Percentiles rank a stretch among this genome's conserved stretches.
Evolutionary conservation across 2,113 vertebrate species (phyloP).

Genomic region (Leucoraja erinaceus): DNA sequence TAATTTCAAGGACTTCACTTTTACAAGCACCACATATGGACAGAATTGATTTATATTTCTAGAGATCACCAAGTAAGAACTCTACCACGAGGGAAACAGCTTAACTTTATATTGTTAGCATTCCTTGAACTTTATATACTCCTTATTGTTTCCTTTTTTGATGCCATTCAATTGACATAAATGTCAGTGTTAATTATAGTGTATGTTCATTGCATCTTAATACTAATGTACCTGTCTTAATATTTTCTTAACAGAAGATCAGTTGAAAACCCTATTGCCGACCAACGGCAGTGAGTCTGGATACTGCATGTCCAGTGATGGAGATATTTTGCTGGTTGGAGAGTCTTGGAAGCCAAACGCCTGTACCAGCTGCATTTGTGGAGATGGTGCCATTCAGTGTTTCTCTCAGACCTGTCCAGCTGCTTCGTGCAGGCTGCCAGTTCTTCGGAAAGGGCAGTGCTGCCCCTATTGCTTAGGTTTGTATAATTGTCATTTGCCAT

Average conservation of each 20-base stretch:
- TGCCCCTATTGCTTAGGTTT: constrained; percentile 69
- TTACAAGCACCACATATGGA: not conserved
- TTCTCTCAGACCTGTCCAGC: constrained; percentile 63
- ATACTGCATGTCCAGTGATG: constrained; percentile 64
- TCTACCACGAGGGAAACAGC: not conserved
- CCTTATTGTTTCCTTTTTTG: not conserved
- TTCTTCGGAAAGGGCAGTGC: constrained; percentile 69
- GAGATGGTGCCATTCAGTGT: constrained; percentile 63
- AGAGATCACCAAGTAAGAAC: not conserved
- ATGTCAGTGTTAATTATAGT: not conserved
- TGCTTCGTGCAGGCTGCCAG: constrained; percentile 61
- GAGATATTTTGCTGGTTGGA: constrained; percentile 61
- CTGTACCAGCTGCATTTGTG: constrained; percentile 70
- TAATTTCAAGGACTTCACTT: not conserved
- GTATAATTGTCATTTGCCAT: constrained; percentile 38
- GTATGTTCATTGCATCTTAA: not conserved
- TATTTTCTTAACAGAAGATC: constrained; percentile 52
- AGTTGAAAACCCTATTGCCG: constrained; percentile 51
- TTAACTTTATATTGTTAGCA: not conserved
- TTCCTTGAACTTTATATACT: not conserved
- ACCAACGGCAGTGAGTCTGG: constrained; percentile 58
- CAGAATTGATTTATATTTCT: not conserved
- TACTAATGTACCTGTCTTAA: not conserved
- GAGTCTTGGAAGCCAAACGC: constrained; percentile 67
- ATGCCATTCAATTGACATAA: not conserved